Percentiles rank a stretch among this genome's conserved stretches.
These are phyloP conservation scores for Coregonus suidteri DNA, from an alignment of 2,797 vertebrate genomes.

Conservation along the genomic window DNA sequence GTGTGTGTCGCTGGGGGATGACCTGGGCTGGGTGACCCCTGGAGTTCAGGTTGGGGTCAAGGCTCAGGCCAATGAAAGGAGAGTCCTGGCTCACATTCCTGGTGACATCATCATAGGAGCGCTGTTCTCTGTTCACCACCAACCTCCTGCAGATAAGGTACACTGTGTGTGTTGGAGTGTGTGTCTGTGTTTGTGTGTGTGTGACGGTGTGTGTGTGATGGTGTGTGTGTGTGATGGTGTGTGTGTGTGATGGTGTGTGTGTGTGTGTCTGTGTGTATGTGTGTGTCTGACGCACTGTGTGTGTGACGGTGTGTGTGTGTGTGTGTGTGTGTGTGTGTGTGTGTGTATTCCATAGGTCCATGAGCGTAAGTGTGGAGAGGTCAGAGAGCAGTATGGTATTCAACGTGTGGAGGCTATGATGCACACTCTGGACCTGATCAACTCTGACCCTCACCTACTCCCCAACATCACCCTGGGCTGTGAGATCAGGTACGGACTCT, in stretches of 20 bases:
- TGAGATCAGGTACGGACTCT: conserved; percentile 82
- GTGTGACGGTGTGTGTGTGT: too few species aligned
- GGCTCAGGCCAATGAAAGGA: conserved; percentile 90
- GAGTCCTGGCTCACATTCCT: conserved; percentile 90
- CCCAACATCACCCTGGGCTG: conserved; percentile 95
- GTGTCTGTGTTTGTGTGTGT: background rate
- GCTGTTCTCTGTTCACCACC: conserved; percentile 97
- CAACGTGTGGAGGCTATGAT: conserved; percentile 99
- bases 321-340: background rate
- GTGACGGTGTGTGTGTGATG: background rate
- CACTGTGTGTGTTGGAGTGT: background rate
- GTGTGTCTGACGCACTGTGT: background rate
- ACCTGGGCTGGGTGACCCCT: conserved; percentile 74
- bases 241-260: background rate
- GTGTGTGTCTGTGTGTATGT: background rate
- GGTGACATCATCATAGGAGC: conserved; percentile 98
- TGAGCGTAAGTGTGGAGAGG: conserved; percentile 94
- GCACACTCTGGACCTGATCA: conserved; percentile 94
- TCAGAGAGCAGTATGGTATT: conserved; percentile 97
- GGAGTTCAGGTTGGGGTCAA: conserved; percentile 57
- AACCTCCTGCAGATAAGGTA: conserved; percentile 93
- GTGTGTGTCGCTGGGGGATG: conserved; percentile 80
- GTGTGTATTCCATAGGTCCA: conserved; percentile 76
- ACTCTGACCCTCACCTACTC: conserved; percentile 85
- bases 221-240: background rate